Percentiles rank a stretch among this genome's conserved stretches.
Evolutionary conservation across 2,888 invertebrate species (phyloP).

Genomic region (Himalopsyche kuldschensis): DNA sequence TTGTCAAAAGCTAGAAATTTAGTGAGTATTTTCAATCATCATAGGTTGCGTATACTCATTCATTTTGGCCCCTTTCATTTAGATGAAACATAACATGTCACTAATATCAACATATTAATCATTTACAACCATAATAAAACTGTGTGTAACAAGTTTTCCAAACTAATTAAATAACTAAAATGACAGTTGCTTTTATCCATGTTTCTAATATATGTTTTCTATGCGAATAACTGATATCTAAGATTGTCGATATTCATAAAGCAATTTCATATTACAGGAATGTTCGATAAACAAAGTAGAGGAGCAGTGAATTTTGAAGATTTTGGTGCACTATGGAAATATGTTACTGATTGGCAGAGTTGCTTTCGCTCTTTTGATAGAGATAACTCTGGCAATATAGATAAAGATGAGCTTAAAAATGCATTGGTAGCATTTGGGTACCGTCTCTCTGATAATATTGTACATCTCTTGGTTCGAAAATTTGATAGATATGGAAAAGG

Average conservation of each 20-base stretch:
- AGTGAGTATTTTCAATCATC: too few species aligned
- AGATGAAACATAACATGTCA: too few species aligned
- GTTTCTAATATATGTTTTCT: background rate
- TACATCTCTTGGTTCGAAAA: conserved; percentile 81
- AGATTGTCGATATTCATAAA: too few species aligned
- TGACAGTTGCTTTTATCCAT: background rate
- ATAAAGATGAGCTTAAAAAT: conserved; percentile 83
- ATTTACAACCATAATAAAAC: background rate
- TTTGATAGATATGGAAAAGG: conserved; percentile 92
- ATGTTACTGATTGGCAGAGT: conserved; percentile 96
- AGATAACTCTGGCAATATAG: conserved; percentile 92
- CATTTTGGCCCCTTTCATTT: too few species aligned
- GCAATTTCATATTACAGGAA: conserved; percentile 60
- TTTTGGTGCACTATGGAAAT: conserved; percentile 96
- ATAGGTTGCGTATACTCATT: too few species aligned
- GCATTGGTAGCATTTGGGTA: conserved; percentile 91
- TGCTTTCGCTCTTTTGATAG: conserved; percentile 93
- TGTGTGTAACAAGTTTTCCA: background rate
- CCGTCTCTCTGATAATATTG: conserved; percentile 78
- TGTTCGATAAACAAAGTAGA: conserved; percentile 90
- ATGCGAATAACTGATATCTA: background rate
- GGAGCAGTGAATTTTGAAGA: conserved; percentile 94
- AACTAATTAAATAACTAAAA: too few species aligned
- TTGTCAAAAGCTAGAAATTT: too few species aligned
- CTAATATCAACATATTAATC: background rate